Evolutionary conservation across 2,797 vertebrate species (phyloP), one percentile per base, ranked within the genome.

Genomic region (Kryptopterus vitreolus): DNA sequence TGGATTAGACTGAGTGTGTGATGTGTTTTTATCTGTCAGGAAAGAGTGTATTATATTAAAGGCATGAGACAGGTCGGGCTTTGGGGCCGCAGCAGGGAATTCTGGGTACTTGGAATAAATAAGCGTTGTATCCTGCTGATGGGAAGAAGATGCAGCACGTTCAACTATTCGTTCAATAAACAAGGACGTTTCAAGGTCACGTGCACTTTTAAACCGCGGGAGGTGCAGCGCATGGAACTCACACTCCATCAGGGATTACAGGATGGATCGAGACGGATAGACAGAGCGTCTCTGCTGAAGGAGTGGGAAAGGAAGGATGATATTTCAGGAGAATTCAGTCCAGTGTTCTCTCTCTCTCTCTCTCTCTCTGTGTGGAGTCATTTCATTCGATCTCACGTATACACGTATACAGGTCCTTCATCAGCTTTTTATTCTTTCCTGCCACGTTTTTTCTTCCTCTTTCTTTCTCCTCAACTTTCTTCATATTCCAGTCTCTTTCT

Each of bases 261-360:
- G 1, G 48, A 10, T n/a, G 20, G 18, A n/a, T 33, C 10, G n/a
- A 24, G 46, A 35, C 15, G 38, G 59, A 65, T 13, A 33, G 61
- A 63, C 46, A 65, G 26, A 63, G 8, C 0, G 22, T n/a, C 29
- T 35, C 46, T 52, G 16, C 24, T 70, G 68, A 16, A 20, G 46
- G 68, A 69, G 15, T 18, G n/a, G 10, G 46, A 16, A 26, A 48
- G 26, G 66, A 48, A 18, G 15, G 46, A 69, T 48, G 43, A 29
- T 43, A 50, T 69, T 69, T 69, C 66, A 72, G 69, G 29, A 72
- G 18, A 72, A 29, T 35, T 55, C 50, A 55, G 22, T 35, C 29
- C 31, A 55, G 26, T 5, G 15, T 15, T 53, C 26, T 71, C 43
- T 48, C 13, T 68, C 22, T 38, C 33, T 38, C 9, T 66, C 35